Base-by-base conservation (phyloP, 53 echinoderm and acorn worm genomes). In the Crossaster papposus region DNA sequence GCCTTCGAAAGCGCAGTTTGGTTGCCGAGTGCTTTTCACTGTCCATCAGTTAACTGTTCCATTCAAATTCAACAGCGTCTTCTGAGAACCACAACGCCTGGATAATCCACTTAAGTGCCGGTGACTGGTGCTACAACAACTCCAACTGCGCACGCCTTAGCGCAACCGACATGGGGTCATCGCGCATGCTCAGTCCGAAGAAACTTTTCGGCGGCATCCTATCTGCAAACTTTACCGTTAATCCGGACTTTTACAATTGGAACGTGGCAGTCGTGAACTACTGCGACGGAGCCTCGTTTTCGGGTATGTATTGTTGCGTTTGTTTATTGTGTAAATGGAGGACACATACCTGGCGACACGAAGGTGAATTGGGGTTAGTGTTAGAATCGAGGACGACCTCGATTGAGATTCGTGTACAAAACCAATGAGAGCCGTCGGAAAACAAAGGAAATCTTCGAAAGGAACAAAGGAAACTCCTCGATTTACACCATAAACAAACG, bases 221-320 rank as follows among this genome's bases (percentile, higher is more conserved):
- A 11, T 95, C 95, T 30, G 70, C 83, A 4, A 79, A 95, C 62
- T 80, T 85, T 14, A 65, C 78, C 10, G 77, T 92, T 33, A 96
- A 96, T 79, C 96, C 96, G 1, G 96, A 96, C 51, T 96, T 96
- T 75, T 87, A 89, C 79, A 84, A 95, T 58, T 96, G 96, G 96
- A 95, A 96, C 72, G 88, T 91, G 32, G 95, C 81, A 11, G 54
- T 83, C 4, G 54, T 96, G 9, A 89, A 95, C 79, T 91, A 93
- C 85, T 96, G 96, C 62, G 96, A 96, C 63, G 96, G 96, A 2
- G 94, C 94, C 14, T 92, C 95, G 2, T 96, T 94, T 94, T 83
- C 96, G 34, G 92, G 96, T 96, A 77, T 2, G 9, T 28, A 26
- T 24, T 68, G 9, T 24, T 26, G n/a, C n/a, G n/a, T n/a, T n/a